Evolutionary conservation across 2,113 vertebrate species (phyloP), one percentile per base, ranked within the genome.

Genomic region (Cavia aperea): DNA sequence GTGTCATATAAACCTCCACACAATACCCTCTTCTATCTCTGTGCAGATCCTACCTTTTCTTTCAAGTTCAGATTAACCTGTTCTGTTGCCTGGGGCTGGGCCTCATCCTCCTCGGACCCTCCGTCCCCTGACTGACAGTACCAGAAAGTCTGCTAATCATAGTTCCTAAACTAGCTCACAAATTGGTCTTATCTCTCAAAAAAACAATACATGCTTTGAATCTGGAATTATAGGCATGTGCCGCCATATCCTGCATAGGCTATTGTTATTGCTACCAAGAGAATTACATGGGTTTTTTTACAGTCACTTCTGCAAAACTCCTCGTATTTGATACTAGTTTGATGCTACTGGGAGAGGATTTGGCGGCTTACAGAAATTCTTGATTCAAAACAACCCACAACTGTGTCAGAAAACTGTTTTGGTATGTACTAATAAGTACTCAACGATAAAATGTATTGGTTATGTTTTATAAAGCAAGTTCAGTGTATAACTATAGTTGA

Each of bases 111-210:
- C 7, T 84, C 51, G 72, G 86, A 77, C 29, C 8, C 4, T 24
- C 23, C 78, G 60, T 9, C 46, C 19, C 7, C 43, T 63, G 56
- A 89, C 19, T 75, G 43, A 77, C 39, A 86, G 54, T 36, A 92
- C 63, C 29, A 87, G 5, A 63, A 11, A 93, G 39, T 29, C 12
- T 58, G 68, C 62, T 49, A 83, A 31, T 85, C 15, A 65, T 56
- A 86, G 90, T 95, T 95, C 65, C 81, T 93, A 78, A 81, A 54
- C n/a, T 81, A 86, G 70, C 77, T 95, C 73, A 90, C 14, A 60
- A 81, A 43, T 86, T 91, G 58, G 68, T 79, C 43, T 86, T 81
- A 26, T 46, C 51, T 82, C 77, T 94, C 65, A 88, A 29, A 83
- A 93, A 93, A 86, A 88, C 46, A 49, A 86, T 54, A 93, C 86